These are phyloP conservation scores for Luperina testacea DNA, from an alignment of 2,888 invertebrate species.

Conservation along the genomic window DNA sequence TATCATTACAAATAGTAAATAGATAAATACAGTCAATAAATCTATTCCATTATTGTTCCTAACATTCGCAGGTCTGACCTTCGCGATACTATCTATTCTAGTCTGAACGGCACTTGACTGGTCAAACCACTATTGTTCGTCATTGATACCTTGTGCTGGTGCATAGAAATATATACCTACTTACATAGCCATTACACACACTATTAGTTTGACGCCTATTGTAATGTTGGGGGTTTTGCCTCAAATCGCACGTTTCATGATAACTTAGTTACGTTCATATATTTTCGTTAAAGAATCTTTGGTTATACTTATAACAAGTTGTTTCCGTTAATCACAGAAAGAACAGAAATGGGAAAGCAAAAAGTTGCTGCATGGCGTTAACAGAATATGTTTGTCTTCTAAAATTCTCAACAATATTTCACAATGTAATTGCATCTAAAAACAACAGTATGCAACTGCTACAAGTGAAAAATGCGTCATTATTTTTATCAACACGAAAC, in stretches of 20 bases:
- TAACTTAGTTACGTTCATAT: conserved; percentile 25
- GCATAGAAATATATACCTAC: conserved; percentile 40
- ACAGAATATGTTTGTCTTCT: neutral
- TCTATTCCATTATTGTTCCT: conserved; percentile 40
- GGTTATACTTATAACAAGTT: neutral
- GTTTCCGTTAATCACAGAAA: conserved; percentile 2
- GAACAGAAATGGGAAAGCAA: neutral
- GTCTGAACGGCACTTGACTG: conserved; percentile 66
- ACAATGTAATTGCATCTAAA: conserved; percentile 31
- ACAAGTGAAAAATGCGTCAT: conserved; percentile 56
- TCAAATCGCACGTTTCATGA: conserved; percentile 33
- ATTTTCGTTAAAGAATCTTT: neutral
- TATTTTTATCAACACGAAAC: conserved; percentile 60
- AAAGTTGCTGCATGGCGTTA: neutral
- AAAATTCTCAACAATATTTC: conserved; percentile 7
- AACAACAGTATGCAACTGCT: conserved; percentile 11
- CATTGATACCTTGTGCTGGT: conserved; percentile 53
- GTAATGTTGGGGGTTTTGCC: conserved; percentile 5
- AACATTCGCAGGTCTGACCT: conserved; percentile 69
- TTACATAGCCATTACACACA: conserved; percentile 15
- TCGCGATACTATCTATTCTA: conserved; percentile 67
- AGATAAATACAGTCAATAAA: conserved; percentile 11
- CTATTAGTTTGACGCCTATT: conserved; percentile 8
- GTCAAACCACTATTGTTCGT: conserved; percentile 69
- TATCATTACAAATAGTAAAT: neutral